A percentile compares a stretch with the other conserved stretches of the same genome.
Conservation (phyloP, 1,140 invertebrate genomes). For the Leptoteleia sp. region DNA sequence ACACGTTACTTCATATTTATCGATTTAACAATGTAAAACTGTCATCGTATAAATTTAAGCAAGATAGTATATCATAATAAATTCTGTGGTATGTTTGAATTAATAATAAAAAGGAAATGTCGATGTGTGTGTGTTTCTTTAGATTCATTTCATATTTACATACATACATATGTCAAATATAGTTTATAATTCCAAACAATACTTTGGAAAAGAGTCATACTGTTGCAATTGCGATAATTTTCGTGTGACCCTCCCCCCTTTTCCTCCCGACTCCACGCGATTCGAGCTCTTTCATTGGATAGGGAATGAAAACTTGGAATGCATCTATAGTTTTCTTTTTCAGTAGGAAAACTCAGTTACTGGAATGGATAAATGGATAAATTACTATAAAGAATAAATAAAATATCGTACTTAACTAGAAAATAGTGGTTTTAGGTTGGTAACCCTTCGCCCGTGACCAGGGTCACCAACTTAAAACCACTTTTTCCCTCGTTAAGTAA, state of each 20-base stretch:
- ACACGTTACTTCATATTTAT: conserved; percentile 66
- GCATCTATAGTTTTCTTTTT: too few species aligned
- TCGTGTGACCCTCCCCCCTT: neutral
- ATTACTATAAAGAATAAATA: too few species aligned
- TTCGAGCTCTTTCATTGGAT: conserved; percentile 12
- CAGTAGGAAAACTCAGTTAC: conserved; percentile 47
- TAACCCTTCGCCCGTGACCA: too few species aligned
- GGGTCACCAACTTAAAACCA: too few species aligned
- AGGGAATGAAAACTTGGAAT: conserved; percentile 29
- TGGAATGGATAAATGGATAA: conserved; percentile 36
- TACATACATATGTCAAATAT: conserved; percentile 69
- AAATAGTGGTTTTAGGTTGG: too few species aligned
- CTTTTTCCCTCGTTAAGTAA: too few species aligned
- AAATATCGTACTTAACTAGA: too few species aligned
- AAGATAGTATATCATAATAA: conserved; percentile 64
- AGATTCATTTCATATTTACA: conserved; percentile 69
- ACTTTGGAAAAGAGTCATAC: conserved; percentile 64
- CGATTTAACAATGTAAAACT: conserved; percentile 68
- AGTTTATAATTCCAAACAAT: conserved; percentile 62
- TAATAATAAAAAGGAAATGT: conserved; percentile 67
- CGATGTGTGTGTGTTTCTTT: conserved; percentile 63
- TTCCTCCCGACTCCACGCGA: neutral
- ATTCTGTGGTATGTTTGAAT: conserved; percentile 62
- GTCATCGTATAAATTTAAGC: conserved; percentile 64
- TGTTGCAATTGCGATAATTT: conserved; percentile 50